Evolutionary conservation across 2,113 vertebrate genomes (phyloP), one percentile per base, ranked within the genome.

Genomic region (Promerops cafer): DNA sequence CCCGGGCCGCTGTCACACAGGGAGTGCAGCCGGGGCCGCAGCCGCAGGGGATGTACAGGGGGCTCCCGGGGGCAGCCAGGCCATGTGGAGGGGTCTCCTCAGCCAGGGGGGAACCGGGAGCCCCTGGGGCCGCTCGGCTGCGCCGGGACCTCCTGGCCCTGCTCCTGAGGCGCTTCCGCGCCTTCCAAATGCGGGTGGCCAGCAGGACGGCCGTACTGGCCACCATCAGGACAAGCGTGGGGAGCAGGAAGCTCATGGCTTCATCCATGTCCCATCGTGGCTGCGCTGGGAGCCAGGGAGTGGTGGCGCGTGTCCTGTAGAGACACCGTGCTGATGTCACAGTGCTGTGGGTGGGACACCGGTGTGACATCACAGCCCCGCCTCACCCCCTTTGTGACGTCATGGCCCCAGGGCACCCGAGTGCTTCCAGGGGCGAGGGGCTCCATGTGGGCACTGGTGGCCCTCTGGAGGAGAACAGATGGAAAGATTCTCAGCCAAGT

Each of bases 351-450:
- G 39, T 3, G 33, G 39, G 39, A 39, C 81, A 39, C 40, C 49
- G 12, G n/a, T 39, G 69, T 74, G 82, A 84, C 5, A 1, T 74
- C 82, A 74, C 74, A 69, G 64, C 72, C 52, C 26, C 3, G 2
- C 12, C 7, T 24, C 27, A 19, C 16, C 42, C 30, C 31, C n/a
- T n/a, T n/a, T n/a, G n/a, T n/a, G n/a, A n/a, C n/a, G n/a, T n/a
- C 40, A 57, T 0, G 1, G 24, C 24, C 27, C 27, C 16, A 16
- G n/a, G 28, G 28, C 33, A 37, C 7, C 5, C n/a, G 53, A 27
- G 28, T 27, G 52, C 42, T 59, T 56, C 49, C 61, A 28, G 15
- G 27, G 27, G 17, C 1, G 1, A 54, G 7, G 19, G 13, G 40
- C 57, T 80, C 30, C 49, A 1, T 11, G n/a, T 24, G 47, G 47